A percentile compares a stretch with the other conserved stretches of the same genome.
phyloP scores from a whole-genome alignment of 2,797 vertebrate species.

The Eulemur coronatus region DNA sequence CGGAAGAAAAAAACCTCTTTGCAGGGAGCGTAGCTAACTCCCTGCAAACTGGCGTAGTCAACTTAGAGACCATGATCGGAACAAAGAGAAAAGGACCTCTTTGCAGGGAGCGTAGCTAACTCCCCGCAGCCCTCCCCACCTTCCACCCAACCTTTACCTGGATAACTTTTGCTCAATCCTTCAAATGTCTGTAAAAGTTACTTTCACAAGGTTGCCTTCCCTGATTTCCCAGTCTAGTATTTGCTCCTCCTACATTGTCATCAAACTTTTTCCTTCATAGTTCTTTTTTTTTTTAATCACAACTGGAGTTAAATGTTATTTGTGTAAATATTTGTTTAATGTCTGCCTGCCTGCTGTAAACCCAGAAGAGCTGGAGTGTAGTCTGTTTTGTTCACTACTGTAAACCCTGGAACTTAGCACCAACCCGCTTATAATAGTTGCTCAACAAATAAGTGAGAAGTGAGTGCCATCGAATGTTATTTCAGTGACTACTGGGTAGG shows the following conservation, averaged over 20 bases:
- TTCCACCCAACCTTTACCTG: neutral
- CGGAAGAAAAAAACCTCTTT: too few species aligned
- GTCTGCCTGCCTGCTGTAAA: neutral
- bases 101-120: too few species aligned
- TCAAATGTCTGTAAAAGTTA: neutral
- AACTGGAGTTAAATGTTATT: neutral
- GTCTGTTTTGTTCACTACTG: neutral
- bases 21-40: too few species aligned
- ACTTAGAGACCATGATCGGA: too few species aligned
- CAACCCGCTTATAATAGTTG: neutral
- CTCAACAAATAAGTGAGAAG: neutral
- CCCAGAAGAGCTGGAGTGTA: neutral
- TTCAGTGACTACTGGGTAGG: neutral
- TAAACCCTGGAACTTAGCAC: neutral
- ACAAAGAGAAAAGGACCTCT: too few species aligned
- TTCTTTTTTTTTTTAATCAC: neutral
- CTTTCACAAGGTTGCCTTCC: neutral
- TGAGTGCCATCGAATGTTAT: neutral
- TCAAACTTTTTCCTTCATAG: neutral
- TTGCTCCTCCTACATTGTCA: neutral
- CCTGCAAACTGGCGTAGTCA: too few species aligned
- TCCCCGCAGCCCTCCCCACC: neutral
- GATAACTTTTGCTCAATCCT: neutral
- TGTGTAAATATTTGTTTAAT: neutral
- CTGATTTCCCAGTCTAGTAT: neutral